Evolutionary conservation across 2,797 vertebrate genomes (phyloP).

Genomic region (Chiroxiphia lanceolata): DNA sequence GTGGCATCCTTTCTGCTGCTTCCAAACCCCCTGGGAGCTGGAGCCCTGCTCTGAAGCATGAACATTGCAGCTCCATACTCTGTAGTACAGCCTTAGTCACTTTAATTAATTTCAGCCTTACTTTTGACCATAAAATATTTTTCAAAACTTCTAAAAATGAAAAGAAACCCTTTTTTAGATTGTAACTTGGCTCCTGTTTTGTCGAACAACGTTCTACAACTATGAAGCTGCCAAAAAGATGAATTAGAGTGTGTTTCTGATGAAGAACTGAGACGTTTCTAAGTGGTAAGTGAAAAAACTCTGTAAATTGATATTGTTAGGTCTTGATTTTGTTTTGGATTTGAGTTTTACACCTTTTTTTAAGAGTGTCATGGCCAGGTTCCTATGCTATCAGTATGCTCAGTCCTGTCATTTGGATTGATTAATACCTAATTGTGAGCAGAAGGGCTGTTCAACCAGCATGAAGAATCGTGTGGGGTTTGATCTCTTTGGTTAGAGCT

Average conservation of each 20-base stretch:
- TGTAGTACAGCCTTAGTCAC: background rate
- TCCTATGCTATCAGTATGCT: background rate
- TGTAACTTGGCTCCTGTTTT: background rate
- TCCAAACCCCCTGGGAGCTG: background rate
- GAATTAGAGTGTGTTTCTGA: background rate
- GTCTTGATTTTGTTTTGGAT: background rate
- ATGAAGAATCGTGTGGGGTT: background rate
- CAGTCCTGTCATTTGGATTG: background rate
- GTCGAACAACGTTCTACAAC: background rate
- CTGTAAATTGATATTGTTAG: background rate
- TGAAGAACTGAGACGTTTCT: background rate
- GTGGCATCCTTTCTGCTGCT: background rate
- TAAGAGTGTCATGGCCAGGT: background rate
- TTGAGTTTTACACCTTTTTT: background rate
- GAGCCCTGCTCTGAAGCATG: background rate
- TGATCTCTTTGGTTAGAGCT: background rate
- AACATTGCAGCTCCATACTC: background rate
- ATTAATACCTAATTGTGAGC: background rate
- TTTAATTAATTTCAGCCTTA: background rate
- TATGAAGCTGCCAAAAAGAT: background rate
- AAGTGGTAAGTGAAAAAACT: background rate
- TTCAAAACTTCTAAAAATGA: slow-evolving; percentile 27
- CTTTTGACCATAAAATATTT: slow-evolving; percentile 11
- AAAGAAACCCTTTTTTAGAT: background rate
- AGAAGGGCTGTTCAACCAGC: background rate